A percentile compares a stretch with the other conserved stretches of the same genome.
Conservation (phyloP, 2,888 invertebrate species). For the Punctoribates punctum region DNA sequence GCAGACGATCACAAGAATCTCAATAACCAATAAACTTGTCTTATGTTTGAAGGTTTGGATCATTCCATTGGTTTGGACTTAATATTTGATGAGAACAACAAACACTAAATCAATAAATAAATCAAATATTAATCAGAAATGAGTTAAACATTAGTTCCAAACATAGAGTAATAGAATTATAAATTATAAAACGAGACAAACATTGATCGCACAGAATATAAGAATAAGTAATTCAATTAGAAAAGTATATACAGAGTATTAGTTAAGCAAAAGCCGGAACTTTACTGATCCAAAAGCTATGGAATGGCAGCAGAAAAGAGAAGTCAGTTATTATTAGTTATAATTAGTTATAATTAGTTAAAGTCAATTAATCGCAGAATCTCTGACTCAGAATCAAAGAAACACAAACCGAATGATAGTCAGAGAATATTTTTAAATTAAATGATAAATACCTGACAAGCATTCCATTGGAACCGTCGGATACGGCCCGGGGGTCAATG, state of each 20-base stretch:
- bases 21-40: neutral
- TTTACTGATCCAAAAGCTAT: conserved; percentile 32
- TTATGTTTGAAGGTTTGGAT: neutral
- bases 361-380: neutral
- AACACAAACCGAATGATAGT: too few species aligned
- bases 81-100: neutral
- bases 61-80: neutral
- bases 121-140: neutral
- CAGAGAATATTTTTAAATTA: too few species aligned
- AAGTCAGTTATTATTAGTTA: neutral
- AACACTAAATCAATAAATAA: conserved; percentile 1
- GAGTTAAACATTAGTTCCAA: too few species aligned
- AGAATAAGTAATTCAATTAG: neutral
- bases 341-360: neutral
- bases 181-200: too few species aligned
- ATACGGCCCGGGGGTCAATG: conserved; percentile 36
- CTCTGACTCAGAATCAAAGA: neutral
- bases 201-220: neutral
- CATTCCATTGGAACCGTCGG: conserved; percentile 41
- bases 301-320: neutral
- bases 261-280: conserved; percentile 31
- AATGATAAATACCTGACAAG: conserved; percentile 39
- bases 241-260: neutral
- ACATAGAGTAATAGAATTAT: too few species aligned
- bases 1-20: neutral